Evolutionary conservation across 2,113 vertebrate species (phyloP), one percentile per base, ranked within the genome.

Genomic region (Lampris megalopsis): DNA sequence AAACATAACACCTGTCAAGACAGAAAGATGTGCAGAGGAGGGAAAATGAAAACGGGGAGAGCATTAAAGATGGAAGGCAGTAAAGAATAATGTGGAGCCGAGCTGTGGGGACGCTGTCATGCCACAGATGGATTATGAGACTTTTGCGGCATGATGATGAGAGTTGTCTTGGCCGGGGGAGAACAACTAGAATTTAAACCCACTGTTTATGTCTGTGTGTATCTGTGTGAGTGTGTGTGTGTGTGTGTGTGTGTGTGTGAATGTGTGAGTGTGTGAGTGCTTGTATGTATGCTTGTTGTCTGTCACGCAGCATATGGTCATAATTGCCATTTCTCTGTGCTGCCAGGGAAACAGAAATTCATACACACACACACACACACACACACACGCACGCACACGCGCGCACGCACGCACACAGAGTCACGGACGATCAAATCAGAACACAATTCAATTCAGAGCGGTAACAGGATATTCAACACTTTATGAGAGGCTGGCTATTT

Each of bases 111-210:
- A 67, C 80, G 64, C 75, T 77, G 87, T 87, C 89, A 86, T 53
- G 74, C 68, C 76, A 80, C 87, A 75, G 80, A 88, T 84, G 88
- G 89, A 91, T 91, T 90, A 89, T 80, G 73, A 80, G 83, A 89
- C 77, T 86, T 90, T 83, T 85, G 73, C 73, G 68, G 68, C 75
- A 68, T 73, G 81, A 10, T 72, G 68, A 84, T 85, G 85, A 86
- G 78, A 81, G 79, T 72, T 79, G 73, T 63, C 57, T 82, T 75
- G 80, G 84, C 82, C 36, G 2, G 52, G 61, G 69, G 78, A 72
- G 70, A 83, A 84, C 60, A 70, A 78, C 6, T 47, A 3, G 85
- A 87, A 87, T 82, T 81, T 73, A 83, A 85, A 88, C 76, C 82
- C 63, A 58, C 78, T 85, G 49, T 74, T 81, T 81, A 70, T 0